Evolutionary conservation across 2,888 invertebrate species (phyloP).

Genomic region (Melieria crassipennis): DNA sequence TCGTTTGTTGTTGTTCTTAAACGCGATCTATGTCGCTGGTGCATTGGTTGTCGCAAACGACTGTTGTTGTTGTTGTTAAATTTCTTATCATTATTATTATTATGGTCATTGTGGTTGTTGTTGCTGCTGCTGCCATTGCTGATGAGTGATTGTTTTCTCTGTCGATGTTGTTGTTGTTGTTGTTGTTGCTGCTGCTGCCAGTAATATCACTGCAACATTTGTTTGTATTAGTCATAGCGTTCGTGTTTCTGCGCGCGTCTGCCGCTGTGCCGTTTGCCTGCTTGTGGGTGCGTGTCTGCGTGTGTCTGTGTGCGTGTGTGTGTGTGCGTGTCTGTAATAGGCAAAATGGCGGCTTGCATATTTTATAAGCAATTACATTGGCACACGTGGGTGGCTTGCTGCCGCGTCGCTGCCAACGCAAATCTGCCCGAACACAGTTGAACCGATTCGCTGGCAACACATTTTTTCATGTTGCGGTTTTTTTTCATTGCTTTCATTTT

Average conservation of each 20-base stretch:
- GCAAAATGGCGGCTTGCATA: constrained; percentile 52
- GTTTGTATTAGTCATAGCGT: constrained; percentile 11
- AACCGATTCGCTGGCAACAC: no score
- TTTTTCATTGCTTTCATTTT: no score
- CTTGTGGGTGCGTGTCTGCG: no score
- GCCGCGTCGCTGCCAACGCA: no score
- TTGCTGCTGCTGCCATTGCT: neutral
- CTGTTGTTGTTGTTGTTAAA: no score
- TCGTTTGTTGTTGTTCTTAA: no score
- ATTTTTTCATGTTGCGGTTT: no score
- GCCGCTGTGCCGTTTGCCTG: neutral
- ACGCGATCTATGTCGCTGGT: no score
- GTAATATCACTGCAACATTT: no score
- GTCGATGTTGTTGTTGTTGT: neutral
- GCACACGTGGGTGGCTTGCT: constrained; percentile 44
- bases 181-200: neutral
- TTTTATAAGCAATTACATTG: constrained; percentile 62
- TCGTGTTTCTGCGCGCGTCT: constrained; percentile 4
- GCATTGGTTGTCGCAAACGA: no score
- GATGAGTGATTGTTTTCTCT: constrained; percentile 26
- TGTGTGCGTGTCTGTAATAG: constrained; percentile 35
- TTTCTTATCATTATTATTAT: no score
- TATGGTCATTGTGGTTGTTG: neutral
- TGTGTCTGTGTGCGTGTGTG: constrained; percentile 10
- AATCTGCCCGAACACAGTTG: no score